Base-by-base conservation (phyloP, 2,113 vertebrate species). In the Anas platyrhynchos region DNA sequence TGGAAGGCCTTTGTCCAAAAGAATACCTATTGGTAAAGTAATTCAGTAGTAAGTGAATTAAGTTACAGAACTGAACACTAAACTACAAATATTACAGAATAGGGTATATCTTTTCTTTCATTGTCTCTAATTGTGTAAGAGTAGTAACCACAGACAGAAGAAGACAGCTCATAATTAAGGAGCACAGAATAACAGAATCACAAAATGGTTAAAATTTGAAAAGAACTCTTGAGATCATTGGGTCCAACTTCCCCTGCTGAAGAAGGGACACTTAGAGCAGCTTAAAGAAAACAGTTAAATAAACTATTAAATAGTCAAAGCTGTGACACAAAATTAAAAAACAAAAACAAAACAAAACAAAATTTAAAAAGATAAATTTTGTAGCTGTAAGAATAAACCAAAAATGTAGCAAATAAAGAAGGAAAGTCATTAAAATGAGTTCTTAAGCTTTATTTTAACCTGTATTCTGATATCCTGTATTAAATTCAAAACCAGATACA, bases 131-230 rank as follows among this genome's bases (percentile, higher is more conserved):
- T 5, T 50, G 26, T 14, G 31, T 9, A 55, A n/a, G 16, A 44
- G 6, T 6, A 32, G 4, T 31, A 67, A 52, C 0, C 2, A 32
- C 5, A 58, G n/a, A 48, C 3, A 74, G 22, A 66, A 71, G 43
- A 78, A 29, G 6, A 25, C 12, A 52, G 16, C 2, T 67, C 2
- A 26, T 7, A 31, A 21, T 20, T n/a, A 1, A 36, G 3, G 2
- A 54, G 2, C 10, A 72, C 77, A 13, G n/a, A 75, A 55, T 29
- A 14, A 55, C 52, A 55, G 52, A 55, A 27, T 29, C 26, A 27
- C 13, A 55, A 16, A 55, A 29, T 29, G 50, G 23, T 52, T 25
- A 52, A 52, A 25, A 25, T 52, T 52, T 25, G 50, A 52, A 52
- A 13, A 25, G 13, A 52, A 25, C 7, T 29, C 26, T 55, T 27